These are phyloP conservation scores for Ricordea florida DNA, from an alignment of 92 coral and sea anemone species.

Conservation along the genomic window DNA sequence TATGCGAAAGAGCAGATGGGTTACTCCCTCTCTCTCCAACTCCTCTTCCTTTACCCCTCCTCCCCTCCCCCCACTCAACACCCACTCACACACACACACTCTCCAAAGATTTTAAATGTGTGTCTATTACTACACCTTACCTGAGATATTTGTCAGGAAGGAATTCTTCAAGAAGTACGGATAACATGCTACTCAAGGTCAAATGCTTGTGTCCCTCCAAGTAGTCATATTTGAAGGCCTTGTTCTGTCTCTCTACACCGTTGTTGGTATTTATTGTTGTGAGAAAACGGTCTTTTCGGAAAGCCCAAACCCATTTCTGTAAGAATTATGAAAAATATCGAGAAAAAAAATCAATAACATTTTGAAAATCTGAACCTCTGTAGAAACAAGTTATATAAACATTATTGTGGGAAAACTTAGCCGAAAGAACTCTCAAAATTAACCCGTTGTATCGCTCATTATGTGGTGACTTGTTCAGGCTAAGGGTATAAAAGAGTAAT, in stretches of 20 bases:
- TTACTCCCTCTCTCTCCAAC: too few relatives aligned
- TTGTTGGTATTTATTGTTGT: conserved; percentile 63
- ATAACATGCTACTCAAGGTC: conserved; percentile 40
- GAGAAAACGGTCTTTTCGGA: conserved; percentile 47
- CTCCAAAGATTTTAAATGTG: not conserved
- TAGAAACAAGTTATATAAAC: not conserved
- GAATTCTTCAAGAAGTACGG: conserved; percentile 51
- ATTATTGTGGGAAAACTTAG: not conserved
- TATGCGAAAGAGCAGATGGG: too few relatives aligned
- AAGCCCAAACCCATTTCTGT: conserved; percentile 68
- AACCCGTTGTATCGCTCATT: not conserved
- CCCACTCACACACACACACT: not conserved
- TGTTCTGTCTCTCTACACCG: conserved; percentile 65
- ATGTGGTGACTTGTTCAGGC: not conserved
- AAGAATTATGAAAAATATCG: not conserved
- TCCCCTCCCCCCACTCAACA: not conserved
- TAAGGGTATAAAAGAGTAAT: not conserved
- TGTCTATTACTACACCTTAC: not conserved
- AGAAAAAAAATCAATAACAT: not conserved
- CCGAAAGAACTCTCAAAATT: not conserved
- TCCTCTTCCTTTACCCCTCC: too few relatives aligned
- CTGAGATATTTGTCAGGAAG: conserved; percentile 39
- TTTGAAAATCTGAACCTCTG: not conserved
- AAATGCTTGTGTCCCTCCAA: conserved; percentile 26
- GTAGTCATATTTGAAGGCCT: conserved; percentile 51